Conservation (phyloP, 1,140 invertebrate genomes). For the Dicyema japonicum region DNA sequence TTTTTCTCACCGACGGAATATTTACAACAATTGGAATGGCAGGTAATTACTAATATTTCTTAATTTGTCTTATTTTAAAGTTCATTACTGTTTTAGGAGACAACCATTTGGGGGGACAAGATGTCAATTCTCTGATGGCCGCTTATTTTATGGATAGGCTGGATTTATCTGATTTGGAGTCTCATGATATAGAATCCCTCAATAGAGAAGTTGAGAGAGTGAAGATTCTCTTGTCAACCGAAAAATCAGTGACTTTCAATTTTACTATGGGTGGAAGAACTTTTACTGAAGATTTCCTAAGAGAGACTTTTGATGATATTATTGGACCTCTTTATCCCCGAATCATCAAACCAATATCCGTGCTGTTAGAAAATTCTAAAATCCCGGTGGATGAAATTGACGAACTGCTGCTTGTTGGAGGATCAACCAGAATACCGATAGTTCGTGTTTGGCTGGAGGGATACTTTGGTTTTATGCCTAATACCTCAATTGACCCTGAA, state of each 20-base stretch:
- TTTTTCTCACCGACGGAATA: constrained; percentile 73
- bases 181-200: too few relatives aligned
- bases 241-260: too few relatives aligned
- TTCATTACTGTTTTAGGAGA: constrained; percentile 75
- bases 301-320: too few relatives aligned
- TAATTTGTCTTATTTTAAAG: too few relatives aligned
- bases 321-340: too few relatives aligned
- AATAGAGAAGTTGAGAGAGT: too few relatives aligned
- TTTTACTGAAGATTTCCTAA: too few relatives aligned
- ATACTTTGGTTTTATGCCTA: constrained; percentile 18
- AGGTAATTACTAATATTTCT: too few relatives aligned
- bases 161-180: constrained; percentile 31
- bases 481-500: constrained; percentile 20
- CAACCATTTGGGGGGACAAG: constrained; percentile 82
- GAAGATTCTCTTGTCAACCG: too few relatives aligned
- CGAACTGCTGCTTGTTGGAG: constrained; percentile 23
- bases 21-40: constrained; percentile 67
- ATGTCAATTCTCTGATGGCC: constrained; percentile 61
- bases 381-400: constrained; percentile 13
- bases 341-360: constrained; percentile 9
- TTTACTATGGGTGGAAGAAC: too few relatives aligned
- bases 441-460: constrained; percentile 14
- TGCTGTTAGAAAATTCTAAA: constrained; percentile 6
- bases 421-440: constrained; percentile 22
- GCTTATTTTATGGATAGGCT: constrained; percentile 78